Percentiles rank a stretch among this genome's conserved stretches.
Evolutionary conservation across 2,113 vertebrate species (phyloP).

Genomic region (Anas platyrhynchos): DNA sequence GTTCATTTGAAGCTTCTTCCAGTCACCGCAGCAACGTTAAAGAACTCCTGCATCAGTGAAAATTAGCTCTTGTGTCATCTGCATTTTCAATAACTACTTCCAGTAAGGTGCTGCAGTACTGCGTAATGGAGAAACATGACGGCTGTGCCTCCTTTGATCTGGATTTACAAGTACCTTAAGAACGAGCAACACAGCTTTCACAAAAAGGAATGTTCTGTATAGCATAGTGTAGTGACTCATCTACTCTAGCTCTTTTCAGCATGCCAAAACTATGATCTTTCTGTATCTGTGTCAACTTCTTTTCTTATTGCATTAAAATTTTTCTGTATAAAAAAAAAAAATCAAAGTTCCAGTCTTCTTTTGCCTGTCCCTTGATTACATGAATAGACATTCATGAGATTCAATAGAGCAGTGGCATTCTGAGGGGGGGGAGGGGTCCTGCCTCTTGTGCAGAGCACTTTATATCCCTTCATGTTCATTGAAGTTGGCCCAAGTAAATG

Average conservation of each 20-base stretch:
- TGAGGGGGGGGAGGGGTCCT: not conserved
- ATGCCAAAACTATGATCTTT: constrained; percentile 6
- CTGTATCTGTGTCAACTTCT: not conserved
- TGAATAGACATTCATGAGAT: not conserved
- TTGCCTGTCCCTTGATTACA: not conserved
- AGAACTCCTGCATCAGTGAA: not conserved
- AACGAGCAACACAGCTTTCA: not conserved
- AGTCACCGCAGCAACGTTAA: not conserved
- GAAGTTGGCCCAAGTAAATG: not conserved
- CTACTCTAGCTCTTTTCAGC: not conserved
- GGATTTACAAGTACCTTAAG: not conserved
- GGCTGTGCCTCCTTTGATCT: constrained; percentile 18
- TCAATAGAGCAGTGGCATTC: not conserved
- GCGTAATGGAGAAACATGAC: not conserved
- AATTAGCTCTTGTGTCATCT: not conserved
- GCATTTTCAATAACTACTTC: not conserved
- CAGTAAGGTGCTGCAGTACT: not conserved
- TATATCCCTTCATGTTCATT: accelerated
- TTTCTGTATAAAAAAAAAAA: not conserved
- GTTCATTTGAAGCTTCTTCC: accelerated
- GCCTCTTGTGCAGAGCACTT: not conserved
- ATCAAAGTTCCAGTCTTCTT: not conserved
- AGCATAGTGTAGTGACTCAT: not conserved
- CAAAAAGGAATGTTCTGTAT: not conserved
- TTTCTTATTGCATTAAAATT: constrained; percentile 18